A percentile compares a stretch with the other conserved stretches of the same genome.
phyloP scores from a whole-genome alignment of 2,888 invertebrate genomes.

The Temnothorax ravouxi region DNA sequence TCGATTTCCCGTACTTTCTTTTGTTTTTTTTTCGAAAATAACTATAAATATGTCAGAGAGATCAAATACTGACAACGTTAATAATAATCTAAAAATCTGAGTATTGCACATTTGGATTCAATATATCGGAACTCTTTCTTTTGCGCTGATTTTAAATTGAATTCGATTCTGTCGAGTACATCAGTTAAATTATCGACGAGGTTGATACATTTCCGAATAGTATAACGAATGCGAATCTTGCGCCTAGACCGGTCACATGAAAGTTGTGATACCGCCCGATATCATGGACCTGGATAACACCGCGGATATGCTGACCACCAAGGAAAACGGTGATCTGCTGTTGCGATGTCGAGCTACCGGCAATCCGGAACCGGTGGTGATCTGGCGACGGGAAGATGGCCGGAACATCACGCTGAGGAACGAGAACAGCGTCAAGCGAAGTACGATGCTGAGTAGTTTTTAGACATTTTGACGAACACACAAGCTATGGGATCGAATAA shows the following conservation, averaged over 20 bases:
- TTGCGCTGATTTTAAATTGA: neutral
- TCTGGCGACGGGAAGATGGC: conserved; percentile 94
- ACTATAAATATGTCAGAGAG: neutral
- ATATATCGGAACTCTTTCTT: neutral
- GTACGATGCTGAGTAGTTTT: conserved; percentile 45
- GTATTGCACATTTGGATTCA: neutral
- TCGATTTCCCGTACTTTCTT: neutral
- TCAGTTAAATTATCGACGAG: neutral
- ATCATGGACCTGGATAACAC: conserved; percentile 90
- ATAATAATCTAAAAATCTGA: neutral
- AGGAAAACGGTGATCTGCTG: conserved; percentile 93
- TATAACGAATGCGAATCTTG: conserved; percentile 31
- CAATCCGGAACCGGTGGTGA: conserved; percentile 92
- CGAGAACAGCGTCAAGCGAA: conserved; percentile 86
- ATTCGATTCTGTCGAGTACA: neutral
- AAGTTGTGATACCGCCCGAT: conserved; percentile 95
- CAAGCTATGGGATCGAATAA: neutral
- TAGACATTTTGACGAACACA: neutral
- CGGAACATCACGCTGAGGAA: conserved; percentile 92
- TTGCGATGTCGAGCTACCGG: conserved; percentile 94
- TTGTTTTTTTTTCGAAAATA: neutral
- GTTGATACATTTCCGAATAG: conserved; percentile 12
- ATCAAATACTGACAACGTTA: neutral
- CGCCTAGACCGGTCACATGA: conserved; percentile 93
- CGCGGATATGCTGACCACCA: conserved; percentile 92